These are phyloP conservation scores for Micropoecilia bifurca DNA, from an alignment of 2,797 vertebrate species.

Conservation along the genomic window DNA sequence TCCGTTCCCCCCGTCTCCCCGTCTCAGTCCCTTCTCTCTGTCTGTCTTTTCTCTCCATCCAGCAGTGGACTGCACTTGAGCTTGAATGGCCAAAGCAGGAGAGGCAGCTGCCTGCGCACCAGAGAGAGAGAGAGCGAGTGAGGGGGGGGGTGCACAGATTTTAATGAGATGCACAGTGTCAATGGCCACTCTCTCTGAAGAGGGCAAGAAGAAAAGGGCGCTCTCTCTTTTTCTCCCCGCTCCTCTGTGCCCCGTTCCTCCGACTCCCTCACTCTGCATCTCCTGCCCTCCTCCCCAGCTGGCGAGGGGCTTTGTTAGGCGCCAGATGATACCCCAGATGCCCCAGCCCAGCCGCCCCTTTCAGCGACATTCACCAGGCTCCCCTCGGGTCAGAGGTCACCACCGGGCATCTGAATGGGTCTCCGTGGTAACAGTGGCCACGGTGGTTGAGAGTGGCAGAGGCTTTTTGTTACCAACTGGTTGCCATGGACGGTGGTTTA, in stretches of 20 bases:
- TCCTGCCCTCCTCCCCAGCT: conserved; percentile 82
- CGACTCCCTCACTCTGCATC: conserved; percentile 58
- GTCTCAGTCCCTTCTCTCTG: conserved; percentile 31
- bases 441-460: conserved; percentile 74
- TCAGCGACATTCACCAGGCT: conserved; percentile 80
- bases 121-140: conserved; percentile 21
- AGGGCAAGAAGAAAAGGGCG: conserved; percentile 79
- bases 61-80: conserved; percentile 80
- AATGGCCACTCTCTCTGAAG: conserved; percentile 83
- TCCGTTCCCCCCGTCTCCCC: conserved; percentile 26
- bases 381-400: conserved; percentile 78
- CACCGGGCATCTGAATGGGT: conserved; percentile 82
- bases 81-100: conserved; percentile 73
- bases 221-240: conserved; percentile 69
- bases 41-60: conserved; percentile 49
- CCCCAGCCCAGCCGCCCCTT: conserved; percentile 76
- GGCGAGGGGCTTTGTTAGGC: conserved; percentile 78
- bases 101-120: conserved; percentile 74
- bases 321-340: conserved; percentile 83
- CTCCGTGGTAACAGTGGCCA: conserved; percentile 76
- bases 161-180: conserved; percentile 83
- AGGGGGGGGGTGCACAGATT: conserved; percentile 36
- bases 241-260: conserved; percentile 70
- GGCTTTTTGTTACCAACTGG: conserved; percentile 61
- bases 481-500: conserved; percentile 47